Conservation (phyloP, 2,888 invertebrate species). For the Nasonovia ribisnigri region DNA sequence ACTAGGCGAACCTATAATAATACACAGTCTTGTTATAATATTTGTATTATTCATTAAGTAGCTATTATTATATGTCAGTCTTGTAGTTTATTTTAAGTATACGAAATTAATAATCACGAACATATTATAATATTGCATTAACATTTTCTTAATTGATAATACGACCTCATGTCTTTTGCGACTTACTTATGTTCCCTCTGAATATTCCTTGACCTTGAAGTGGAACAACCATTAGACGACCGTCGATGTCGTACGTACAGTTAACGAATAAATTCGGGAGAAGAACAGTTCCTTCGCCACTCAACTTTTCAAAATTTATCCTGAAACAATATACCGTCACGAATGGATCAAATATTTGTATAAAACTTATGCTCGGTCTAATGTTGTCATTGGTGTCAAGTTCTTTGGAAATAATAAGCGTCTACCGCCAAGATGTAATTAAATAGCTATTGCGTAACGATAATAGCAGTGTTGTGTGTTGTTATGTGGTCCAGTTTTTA, state of each 20-base stretch:
- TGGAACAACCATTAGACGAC: slow-evolving; percentile 73
- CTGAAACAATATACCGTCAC: slow-evolving; percentile 69
- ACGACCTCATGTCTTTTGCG: background rate
- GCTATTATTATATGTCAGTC: too few species aligned
- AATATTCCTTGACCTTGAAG: slow-evolving; percentile 73
- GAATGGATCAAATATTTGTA: background rate
- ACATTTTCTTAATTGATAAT: background rate
- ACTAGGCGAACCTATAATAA: background rate
- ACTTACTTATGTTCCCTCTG: slow-evolving; percentile 75
- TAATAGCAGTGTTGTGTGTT: background rate
- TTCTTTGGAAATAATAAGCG: slow-evolving; percentile 21
- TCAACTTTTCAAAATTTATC: slow-evolving; percentile 71
- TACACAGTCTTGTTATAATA: background rate
- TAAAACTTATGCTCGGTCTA: background rate
- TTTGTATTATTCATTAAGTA: background rate
- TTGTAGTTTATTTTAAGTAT: background rate
- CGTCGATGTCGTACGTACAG: slow-evolving; percentile 74
- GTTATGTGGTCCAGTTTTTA: slow-evolving; percentile 39
- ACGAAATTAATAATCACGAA: background rate
- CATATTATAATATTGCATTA: background rate
- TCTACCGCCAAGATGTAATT: slow-evolving; percentile 6
- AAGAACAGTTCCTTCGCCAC: slow-evolving; percentile 71
- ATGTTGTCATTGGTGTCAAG: background rate
- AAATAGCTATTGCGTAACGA: slow-evolving; percentile 4
- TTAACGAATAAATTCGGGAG: slow-evolving; percentile 72